Evolutionary conservation across 1,140 invertebrate genomes (phyloP).

Genomic region (Tetragonula clypearis): DNA sequence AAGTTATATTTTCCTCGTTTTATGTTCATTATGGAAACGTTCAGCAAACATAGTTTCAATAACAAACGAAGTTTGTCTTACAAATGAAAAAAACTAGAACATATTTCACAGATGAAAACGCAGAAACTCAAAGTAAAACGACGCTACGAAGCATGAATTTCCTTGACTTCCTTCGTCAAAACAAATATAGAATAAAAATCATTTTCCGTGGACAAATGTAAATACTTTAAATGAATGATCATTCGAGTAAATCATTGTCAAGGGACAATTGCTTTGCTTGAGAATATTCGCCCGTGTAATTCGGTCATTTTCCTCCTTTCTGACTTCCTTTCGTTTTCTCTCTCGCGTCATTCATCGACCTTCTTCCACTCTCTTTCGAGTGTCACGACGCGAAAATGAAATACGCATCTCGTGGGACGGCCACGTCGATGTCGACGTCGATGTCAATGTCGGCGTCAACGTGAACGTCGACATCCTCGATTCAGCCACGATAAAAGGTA

Average conservation of each 20-base stretch:
- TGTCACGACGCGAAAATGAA: constrained; percentile 46
- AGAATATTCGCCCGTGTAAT: background rate
- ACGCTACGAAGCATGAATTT: too few relatives aligned
- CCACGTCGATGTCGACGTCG: background rate
- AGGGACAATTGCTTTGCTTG: background rate
- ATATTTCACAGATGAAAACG: too few relatives aligned
- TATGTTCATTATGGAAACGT: too few relatives aligned
- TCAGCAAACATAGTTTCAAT: too few relatives aligned
- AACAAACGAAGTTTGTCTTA: too few relatives aligned
- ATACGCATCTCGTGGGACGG: constrained; percentile 51
- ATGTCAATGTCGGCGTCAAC: background rate
- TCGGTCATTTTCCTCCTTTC: background rate
- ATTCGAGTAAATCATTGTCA: background rate
- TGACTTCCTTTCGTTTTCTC: background rate
- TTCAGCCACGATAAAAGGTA: constrained; percentile 41
- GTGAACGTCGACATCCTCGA: constrained; percentile 19
- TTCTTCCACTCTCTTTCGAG: background rate
- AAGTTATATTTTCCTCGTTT: too few relatives aligned
- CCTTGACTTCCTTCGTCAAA: too few relatives aligned
- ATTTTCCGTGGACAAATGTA: background rate
- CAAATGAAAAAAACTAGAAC: too few relatives aligned
- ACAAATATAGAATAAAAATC: background rate
- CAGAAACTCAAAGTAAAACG: too few relatives aligned
- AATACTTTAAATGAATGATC: background rate
- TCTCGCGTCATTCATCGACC: background rate